Conservation (phyloP, 2,888 invertebrate genomes). For the Drosophila borborema region DNA sequence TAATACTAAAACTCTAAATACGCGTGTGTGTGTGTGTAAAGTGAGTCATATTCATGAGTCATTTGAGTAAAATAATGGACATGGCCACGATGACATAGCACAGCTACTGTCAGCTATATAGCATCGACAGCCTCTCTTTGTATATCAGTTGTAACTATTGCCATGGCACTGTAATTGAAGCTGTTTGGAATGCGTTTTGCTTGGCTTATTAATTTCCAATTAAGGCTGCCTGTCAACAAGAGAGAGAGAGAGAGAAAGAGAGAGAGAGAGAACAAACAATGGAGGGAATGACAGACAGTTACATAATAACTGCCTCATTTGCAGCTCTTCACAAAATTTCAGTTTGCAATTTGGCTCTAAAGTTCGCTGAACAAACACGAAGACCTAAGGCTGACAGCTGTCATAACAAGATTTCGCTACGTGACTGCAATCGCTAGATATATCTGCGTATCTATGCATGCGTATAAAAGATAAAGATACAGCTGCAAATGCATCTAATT, state of each 20-base stretch:
- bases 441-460: neutral
- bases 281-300: neutral
- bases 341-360: neutral
- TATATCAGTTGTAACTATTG: conserved; percentile 1
- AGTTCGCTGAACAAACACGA: neutral
- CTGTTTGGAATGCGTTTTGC: conserved; percentile 46
- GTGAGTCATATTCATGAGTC: conserved; percentile 21
- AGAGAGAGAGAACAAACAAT: neutral
- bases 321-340: conserved; percentile 5
- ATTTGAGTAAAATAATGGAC: neutral
- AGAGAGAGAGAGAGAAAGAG: neutral
- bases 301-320: neutral
- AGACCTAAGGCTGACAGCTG: neutral
- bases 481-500: conserved; percentile 6
- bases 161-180: conserved; percentile 1
- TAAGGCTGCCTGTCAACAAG: conserved; percentile 43
- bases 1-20: conserved; percentile 32
- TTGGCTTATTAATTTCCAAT: conserved; percentile 75
- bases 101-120: neutral
- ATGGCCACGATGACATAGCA: neutral
- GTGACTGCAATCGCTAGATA: neutral
- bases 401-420: neutral
- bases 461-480: conserved; percentile 4
- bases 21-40: neutral
- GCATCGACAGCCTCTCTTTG: no score